Evolutionary conservation across 2,888 invertebrate species (phyloP).

Genomic region (Xylota sylvarum): DNA sequence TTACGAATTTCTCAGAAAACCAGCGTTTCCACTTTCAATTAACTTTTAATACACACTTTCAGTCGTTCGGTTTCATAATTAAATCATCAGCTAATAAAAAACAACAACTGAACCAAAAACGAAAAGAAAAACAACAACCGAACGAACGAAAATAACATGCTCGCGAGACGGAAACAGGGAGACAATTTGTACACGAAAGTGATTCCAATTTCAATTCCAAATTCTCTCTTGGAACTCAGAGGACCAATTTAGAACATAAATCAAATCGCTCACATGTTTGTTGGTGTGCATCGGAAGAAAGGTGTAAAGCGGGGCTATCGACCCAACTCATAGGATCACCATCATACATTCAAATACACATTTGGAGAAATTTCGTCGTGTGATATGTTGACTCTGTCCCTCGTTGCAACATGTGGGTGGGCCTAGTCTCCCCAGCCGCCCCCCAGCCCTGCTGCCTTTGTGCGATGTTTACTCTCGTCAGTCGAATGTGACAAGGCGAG

Average conservation of each 20-base stretch:
- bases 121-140: constrained; percentile 27
- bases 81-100: constrained; percentile 68
- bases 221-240: constrained; percentile 53
- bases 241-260: constrained; percentile 71
- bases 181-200: constrained; percentile 73
- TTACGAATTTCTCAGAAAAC: constrained; percentile 25
- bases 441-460: constrained; percentile 10
- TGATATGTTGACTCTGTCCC: constrained; percentile 38
- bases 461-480: constrained; percentile 44
- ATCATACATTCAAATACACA: constrained; percentile 37
- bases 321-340: constrained; percentile 41
- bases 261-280: constrained; percentile 55
- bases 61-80: constrained; percentile 59
- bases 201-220: constrained; percentile 43
- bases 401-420: constrained; percentile 72
- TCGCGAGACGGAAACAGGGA: constrained; percentile 46
- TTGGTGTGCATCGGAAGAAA: constrained; percentile 44
- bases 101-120: constrained; percentile 44
- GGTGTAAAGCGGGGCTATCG: constrained; percentile 49
- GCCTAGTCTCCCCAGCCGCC: constrained; percentile 12
- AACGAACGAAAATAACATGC: constrained; percentile 61
- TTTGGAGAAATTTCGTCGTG: constrained; percentile 63
- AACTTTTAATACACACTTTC: constrained; percentile 56
- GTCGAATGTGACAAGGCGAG: constrained; percentile 49
- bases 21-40: constrained; percentile 51